Conservation (phyloP, 2,888 invertebrate genomes). For the Brachyptera risi region DNA sequence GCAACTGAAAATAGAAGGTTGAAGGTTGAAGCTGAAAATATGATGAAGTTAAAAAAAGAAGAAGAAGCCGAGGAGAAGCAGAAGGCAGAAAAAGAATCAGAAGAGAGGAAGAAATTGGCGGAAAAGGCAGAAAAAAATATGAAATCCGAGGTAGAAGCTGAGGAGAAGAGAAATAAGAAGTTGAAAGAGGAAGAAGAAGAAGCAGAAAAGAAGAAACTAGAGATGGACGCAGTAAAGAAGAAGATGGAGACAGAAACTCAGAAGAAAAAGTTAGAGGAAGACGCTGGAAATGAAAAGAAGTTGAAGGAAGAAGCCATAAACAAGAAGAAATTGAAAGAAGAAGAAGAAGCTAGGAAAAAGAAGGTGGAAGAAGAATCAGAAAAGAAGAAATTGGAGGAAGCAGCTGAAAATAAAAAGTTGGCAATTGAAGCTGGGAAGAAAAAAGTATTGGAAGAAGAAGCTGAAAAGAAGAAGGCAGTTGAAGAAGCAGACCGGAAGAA, state of each 20-base stretch:
- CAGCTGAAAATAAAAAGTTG: slow-evolving; percentile 26
- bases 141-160: slow-evolving; percentile 43
- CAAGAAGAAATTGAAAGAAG: slow-evolving; percentile 37
- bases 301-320: slow-evolving; percentile 36
- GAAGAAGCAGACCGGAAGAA: slow-evolving; percentile 33
- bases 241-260: slow-evolving; percentile 37
- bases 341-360: slow-evolving; percentile 37
- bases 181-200: slow-evolving; percentile 30
- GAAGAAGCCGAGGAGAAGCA: slow-evolving; percentile 42
- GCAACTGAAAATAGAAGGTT: slow-evolving; percentile 41
- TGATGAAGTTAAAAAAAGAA: slow-evolving; percentile 42
- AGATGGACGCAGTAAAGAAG: slow-evolving; percentile 44
- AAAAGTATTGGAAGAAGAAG: slow-evolving; percentile 35
- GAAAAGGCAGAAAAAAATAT: slow-evolving; percentile 43
- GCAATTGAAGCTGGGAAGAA: slow-evolving; percentile 20
- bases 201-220: slow-evolving; percentile 35
- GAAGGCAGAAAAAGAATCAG: slow-evolving; percentile 37
- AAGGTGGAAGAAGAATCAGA: slow-evolving; percentile 38
- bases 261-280: slow-evolving; percentile 29
- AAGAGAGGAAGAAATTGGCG: slow-evolving; percentile 43
- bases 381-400: slow-evolving; percentile 38
- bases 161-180: slow-evolving; percentile 39
- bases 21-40: slow-evolving; percentile 43
- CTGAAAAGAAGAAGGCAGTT: slow-evolving; percentile 35
- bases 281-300: slow-evolving; percentile 34